phyloP scores from a whole-genome alignment of 2,797 vertebrate species.

The Megaceryle alcyon region DNA sequence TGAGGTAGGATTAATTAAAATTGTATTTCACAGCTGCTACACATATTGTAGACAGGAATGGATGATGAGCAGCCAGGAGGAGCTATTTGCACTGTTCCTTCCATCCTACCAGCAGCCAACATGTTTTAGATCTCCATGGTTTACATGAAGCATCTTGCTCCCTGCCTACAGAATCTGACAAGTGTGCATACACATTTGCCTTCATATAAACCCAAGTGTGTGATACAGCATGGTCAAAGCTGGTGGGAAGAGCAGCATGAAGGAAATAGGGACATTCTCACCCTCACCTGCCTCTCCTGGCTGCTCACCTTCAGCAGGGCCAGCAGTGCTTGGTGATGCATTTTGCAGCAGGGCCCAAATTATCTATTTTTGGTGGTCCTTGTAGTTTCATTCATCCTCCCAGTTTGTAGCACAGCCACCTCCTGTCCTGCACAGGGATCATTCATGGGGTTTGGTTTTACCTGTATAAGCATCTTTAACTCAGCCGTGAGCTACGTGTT shows the following conservation, averaged over 20 bases:
- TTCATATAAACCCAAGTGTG: background rate
- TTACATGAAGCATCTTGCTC: background rate
- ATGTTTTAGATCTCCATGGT: background rate
- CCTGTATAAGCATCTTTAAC: background rate
- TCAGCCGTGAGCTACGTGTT: background rate
- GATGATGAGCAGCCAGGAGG: background rate
- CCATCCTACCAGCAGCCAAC: background rate
- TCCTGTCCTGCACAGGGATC: background rate
- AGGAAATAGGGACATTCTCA: background rate
- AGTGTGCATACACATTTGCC: background rate
- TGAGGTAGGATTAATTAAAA: background rate
- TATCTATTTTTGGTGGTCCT: background rate
- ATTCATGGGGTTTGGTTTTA: background rate
- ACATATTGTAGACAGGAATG: accelerated
- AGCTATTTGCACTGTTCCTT: background rate
- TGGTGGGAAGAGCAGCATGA: background rate
- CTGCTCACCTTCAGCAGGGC: background rate
- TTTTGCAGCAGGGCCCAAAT: background rate
- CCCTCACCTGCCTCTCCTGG: background rate
- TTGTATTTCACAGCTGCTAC: background rate
- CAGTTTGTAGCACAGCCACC: background rate
- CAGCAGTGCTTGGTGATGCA: background rate
- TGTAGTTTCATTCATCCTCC: background rate
- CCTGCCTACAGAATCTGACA: background rate
- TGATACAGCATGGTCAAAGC: background rate